Percentiles rank a stretch among this genome's conserved stretches.
Conservation (phyloP, 2,797 vertebrate genomes). For the Borostomias antarcticus region DNA sequence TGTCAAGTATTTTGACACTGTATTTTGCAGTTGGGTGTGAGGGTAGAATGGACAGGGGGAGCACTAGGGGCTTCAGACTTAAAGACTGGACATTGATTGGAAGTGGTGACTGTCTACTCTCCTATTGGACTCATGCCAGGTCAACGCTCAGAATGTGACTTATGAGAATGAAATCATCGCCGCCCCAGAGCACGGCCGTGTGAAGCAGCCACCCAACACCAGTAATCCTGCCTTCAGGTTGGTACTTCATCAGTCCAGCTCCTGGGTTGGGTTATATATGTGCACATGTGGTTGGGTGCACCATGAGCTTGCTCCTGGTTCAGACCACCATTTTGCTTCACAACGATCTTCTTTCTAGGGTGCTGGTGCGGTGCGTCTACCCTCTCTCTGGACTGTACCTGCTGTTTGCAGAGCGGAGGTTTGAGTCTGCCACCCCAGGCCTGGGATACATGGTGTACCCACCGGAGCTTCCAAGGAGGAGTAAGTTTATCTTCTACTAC, state of each 20-base stretch:
- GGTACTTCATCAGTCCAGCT: neutral
- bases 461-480: no score
- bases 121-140: conserved; percentile 39
- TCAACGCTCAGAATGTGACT: conserved; percentile 64
- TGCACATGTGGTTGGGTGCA: neutral
- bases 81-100: no score
- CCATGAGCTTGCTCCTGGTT: no score
- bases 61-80: no score
- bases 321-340: neutral
- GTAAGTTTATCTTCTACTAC: no score
- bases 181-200: conserved; percentile 45
- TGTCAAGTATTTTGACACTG: neutral
- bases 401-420: conserved; percentile 53
- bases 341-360: conserved; percentile 46
- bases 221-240: conserved; percentile 69
- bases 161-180: conserved; percentile 80
- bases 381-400: conserved; percentile 60
- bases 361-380: conserved; percentile 74
- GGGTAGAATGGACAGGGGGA: no score
- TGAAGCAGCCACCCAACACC: conserved; percentile 26
- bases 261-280: neutral
- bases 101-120: no score
- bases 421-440: conserved; percentile 56
- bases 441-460: no score
- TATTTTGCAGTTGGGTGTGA: no score